Evolutionary conservation across 2,888 invertebrate genomes (phyloP), one percentile per base, ranked within the genome.

Genomic region (Antheraea assamensis): DNA sequence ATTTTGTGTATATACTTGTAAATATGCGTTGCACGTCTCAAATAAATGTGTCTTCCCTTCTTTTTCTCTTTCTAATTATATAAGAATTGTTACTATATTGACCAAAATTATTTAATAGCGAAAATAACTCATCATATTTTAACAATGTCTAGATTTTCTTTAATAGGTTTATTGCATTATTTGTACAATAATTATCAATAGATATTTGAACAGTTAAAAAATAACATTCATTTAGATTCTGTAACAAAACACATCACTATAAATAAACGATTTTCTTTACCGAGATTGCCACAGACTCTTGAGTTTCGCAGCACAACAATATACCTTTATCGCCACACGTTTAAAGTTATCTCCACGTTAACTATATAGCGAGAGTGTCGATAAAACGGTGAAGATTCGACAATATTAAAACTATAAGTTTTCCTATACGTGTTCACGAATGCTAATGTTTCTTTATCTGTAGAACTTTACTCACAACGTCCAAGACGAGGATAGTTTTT

Each of bases 351-450:
- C 35, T 10, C 13, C 35, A n/a, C 35, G 35, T 68, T 68, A 10
- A 68, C 68, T 35, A 35, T 3, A 13, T 42, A 42, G 42, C 13
- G 35, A 19, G 35, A 35, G 68, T 10, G 68, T 31, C 68, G 35
- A 68, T 35, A 68, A 68, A 68, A 68, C 35, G 21, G 35, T 35
- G 31, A n/a, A 68, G 68, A 68, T 68, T 68, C 68, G 35, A 68
- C 68, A 68, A 35, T 68, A 68, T 68, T 68, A 68, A 68, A 68
- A 68, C 68, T 68, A 35, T 68, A 68, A 68, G 68, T 68, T 68
- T 3, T 68, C 21, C 24, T 68, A 35, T 35, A 35, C 68, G 68
- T 68, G 68, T 35, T 35, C 35, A 21, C 7, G 68, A 68, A n/a
- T 10, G 35, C 13, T 10, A 68, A 68, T 35, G 68, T 35, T 35